Evolutionary conservation across 2,888 invertebrate genomes (phyloP), one percentile per base, ranked within the genome.

Genomic region (Sesia apiformis): DNA sequence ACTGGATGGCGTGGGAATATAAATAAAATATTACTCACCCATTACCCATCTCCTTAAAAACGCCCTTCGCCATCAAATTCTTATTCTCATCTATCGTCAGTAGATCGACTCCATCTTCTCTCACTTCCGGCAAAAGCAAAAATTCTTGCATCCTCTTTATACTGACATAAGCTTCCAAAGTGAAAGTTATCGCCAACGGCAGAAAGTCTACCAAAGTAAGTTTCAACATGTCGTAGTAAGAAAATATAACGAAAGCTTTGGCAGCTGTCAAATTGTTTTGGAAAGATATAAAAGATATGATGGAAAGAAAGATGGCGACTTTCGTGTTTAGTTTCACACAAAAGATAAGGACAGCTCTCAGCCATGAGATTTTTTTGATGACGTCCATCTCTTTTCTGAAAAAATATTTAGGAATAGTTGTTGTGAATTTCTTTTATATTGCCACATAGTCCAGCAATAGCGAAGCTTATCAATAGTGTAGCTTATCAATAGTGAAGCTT

Each of bases 191-290:
- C 0, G 95, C 94, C 65, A 93, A 88, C 0, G 97, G 96, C 65
- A 96, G 93, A 73, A 95, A 96, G 42, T 95, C 93, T 0, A 95
- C 95, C 81, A 96, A 91, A 0, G 94, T 93, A 56, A 94, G 92
- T 49, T 95, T 93, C 3, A 96, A 78, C 57, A 95, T 94, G 65
- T 95, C 96, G 71, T 95, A 96, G 63, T 96, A 93, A 0, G 96
- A 93, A 40, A 95, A 93, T 42, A 95, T 91, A 4, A 95, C 94
- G 74, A 95, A 96, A 0, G 95, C 52, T 72, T 93, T 93, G 54
- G 95, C 93, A 0, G 97, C 94, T 0, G 93, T 94, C 3, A 97
- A 81, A 57, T 90, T 79, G 66, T 94, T 91, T 0, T 92, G 92
- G 40, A 92, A 81, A 0, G 93, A 87, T 3, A 93, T 90, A 69